phyloP scores from a whole-genome alignment of 1,140 invertebrate species.

The Cyphomyrmex costatus region DNA sequence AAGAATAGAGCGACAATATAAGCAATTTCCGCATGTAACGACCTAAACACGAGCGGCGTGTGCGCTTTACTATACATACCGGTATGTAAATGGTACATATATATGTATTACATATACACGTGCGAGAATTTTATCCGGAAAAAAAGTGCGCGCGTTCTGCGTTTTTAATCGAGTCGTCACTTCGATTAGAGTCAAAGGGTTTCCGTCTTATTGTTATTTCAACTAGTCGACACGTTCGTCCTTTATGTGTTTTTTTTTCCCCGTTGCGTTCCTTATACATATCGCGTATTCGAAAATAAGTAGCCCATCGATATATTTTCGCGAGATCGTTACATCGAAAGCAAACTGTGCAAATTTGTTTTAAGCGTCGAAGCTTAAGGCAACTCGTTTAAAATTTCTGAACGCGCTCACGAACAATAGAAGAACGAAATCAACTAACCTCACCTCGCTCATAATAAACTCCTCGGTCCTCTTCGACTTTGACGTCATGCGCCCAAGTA shows the following conservation, averaged over 20 bases:
- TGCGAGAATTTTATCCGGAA: conserved; percentile 6
- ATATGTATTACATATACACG: conserved; percentile 28
- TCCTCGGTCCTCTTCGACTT: conserved; percentile 19
- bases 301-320: too few species aligned
- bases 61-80: conserved; percentile 44
- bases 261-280: background rate
- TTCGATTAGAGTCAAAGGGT: background rate
- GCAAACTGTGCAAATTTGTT: background rate
- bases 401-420: background rate
- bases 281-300: background rate
- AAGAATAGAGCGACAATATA: conserved; percentile 79
- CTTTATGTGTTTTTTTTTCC: background rate
- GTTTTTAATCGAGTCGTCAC: conserved; percentile 28
- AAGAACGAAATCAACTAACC: background rate
- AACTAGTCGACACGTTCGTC: background rate
- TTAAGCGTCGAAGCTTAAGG: background rate
- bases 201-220: background rate
- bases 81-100: conserved; percentile 58
- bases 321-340: background rate
- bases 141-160: background rate
- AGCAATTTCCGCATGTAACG: conserved; percentile 75
- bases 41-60: conserved; percentile 71
- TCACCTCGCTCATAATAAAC: conserved; percentile 26
- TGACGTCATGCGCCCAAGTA: background rate
- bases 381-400: conserved; percentile 36